Base-by-base conservation (phyloP, 1,140 invertebrate species). In the Drosophila arizonae region DNA sequence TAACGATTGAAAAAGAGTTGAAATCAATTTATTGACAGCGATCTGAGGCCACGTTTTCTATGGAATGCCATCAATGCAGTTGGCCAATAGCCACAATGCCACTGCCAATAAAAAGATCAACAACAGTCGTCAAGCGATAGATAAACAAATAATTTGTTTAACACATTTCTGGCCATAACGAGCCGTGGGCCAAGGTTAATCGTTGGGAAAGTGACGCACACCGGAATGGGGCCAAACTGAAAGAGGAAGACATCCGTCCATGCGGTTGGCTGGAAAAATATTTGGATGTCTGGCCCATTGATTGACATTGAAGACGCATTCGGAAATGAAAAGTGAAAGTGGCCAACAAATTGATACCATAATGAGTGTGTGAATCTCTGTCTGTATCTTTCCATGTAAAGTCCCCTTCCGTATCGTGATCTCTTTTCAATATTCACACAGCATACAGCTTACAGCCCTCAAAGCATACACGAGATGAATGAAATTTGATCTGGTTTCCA, bases 181-280 rank as follows among this genome's bases (percentile, higher is more conserved):
- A 54, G 11, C 33, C 57, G 48, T 70, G 68, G 75, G 72, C 81
- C 74, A 76, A 76, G 74, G 74, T 68, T 50, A 66, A 72, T 43
- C 21, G 48, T 51, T 51, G 57, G 39, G 56, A 72, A 68, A 48
- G 50, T 67, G 39, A 60, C 64, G 61, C 39, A 46, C 5, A 67
- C 6, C 6, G 0, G 39, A 64, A 54, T 39, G 24, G 10, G 11
- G 48, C 9, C n/a, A 46, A 13, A 2, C 11, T 3, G 43, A 17
- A 15, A 46, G 43, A 46, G 15, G 43, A 17, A 9, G 8, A 30
- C 11, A 41, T 10, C 21, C 21, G 3, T 24, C 21, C 21, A 24
- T 24, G 3, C 3, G 21, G 2, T 21, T 11, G 33, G 48, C 33
- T 26, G 26, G 28, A 51, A 46, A 58, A 58, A 17, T 58, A 28